Evolutionary conservation across 2,888 invertebrate genomes (phyloP).

Genomic region (Eristalis intricaria): DNA sequence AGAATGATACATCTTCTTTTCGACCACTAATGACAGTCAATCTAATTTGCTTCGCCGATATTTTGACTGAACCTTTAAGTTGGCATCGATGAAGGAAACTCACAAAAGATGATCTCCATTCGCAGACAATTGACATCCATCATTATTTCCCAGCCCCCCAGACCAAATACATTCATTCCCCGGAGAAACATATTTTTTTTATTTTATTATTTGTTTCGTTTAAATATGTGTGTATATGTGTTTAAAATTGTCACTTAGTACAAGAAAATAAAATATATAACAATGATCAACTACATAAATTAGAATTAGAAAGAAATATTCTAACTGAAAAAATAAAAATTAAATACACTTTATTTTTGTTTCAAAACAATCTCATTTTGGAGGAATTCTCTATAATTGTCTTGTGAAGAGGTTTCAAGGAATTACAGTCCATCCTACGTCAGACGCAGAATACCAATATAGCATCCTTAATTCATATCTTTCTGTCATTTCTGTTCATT

Average conservation of each 20-base stretch:
- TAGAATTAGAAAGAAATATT: constrained; percentile 16
- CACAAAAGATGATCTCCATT: no score
- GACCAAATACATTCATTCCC: constrained; percentile 76
- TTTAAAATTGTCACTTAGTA: constrained; percentile 73
- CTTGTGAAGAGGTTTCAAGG: constrained; percentile 51
- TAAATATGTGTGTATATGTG: constrained; percentile 76
- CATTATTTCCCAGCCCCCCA: background rate
- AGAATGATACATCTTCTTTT: no score
- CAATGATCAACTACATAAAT: constrained; percentile 75
- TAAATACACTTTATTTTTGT: constrained; percentile 75
- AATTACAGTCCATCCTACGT: constrained; percentile 57
- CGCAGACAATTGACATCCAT: no score
- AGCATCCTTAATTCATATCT: constrained; percentile 51
- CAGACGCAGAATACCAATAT: constrained; percentile 46
- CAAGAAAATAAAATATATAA: constrained; percentile 70
- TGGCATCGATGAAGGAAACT: no score
- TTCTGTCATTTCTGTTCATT: constrained; percentile 70
- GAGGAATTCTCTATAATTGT: constrained; percentile 64
- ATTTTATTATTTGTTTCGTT: constrained; percentile 71
- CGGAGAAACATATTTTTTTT: constrained; percentile 79
- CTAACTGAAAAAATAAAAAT: constrained; percentile 74
- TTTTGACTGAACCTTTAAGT: no score
- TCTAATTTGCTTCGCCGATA: no score
- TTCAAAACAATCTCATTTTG: constrained; percentile 48
- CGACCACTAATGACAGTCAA: no score